Evolutionary conservation across 1,140 invertebrate species (phyloP), one percentile per base, ranked within the genome.

Genomic region (Cyphomyrmex costatus): DNA sequence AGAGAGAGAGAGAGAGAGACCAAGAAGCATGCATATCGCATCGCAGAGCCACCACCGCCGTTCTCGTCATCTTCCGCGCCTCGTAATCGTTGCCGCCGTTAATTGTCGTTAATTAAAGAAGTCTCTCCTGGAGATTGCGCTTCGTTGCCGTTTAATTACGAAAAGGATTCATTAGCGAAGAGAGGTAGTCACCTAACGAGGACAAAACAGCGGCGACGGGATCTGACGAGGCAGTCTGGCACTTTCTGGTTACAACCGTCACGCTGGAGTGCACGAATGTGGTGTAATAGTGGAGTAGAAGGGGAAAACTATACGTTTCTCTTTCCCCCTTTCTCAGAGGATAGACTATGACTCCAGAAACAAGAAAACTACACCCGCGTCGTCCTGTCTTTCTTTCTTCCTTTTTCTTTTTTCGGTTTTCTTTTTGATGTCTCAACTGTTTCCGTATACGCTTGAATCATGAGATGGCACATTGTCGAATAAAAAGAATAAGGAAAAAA

Each of bases 91-190:
- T 78, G 56, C 74, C 61, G 85, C 61, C 89, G 60, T 56, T 91
- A 91, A 91, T 89, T 90, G 89, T 87, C 88, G 78, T 88, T 91
- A 91, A 90, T 91, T 90, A 90, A 83, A 89, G 85, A 82, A 86
- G 73, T 51, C 79, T 61, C 42, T 58, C n/a, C 65, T 53, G 68
- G 83, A 76, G 87, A 88, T 86, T 89, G 85, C 66, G 73, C 85
- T 61, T 79, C 85, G 78, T 60, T 86, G 90, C 68, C 85, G 76
- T 90, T 89, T 91, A 91, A 91, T 91, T 91, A 90, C 83, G 79
- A 63, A 84, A 87, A 89, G 90, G 89, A 91, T 89, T 91, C 90
- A 86, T 91, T 91, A 91, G 74, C 71, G 87, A 76, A 85, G 87
- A 89, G 71, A 89, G 71, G 80, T 49, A 79, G 86, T 42, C 49